These are phyloP conservation scores for Protaetia brevitarsis DNA, from an alignment of 1,140 invertebrate species.

Conservation along the genomic window DNA sequence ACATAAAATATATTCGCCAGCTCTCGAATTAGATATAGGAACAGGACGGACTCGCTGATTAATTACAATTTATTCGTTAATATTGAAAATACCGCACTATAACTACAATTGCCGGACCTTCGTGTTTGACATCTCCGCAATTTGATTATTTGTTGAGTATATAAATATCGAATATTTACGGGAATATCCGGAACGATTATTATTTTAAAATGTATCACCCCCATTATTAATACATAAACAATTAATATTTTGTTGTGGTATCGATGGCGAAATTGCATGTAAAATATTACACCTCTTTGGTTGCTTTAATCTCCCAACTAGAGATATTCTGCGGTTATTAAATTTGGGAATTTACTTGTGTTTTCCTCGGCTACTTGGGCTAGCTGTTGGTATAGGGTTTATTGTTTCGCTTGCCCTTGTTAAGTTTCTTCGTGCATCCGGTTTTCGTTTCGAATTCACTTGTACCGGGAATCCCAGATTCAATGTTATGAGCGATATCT, in stretches of 20 bases:
- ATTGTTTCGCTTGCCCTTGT: too few species aligned
- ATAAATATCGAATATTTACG: constrained; percentile 20
- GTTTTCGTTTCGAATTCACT: too few species aligned
- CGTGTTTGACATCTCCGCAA: constrained; percentile 16
- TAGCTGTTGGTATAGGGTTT: too few species aligned
- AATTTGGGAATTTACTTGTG: too few species aligned
- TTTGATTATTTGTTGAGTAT: constrained; percentile 20
- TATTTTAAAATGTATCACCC: constrained; percentile 17
- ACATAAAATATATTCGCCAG: neutral
- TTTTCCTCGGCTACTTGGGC: too few species aligned
- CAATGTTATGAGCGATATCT: too few species aligned
- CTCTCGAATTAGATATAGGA: neutral
- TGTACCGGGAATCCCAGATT: too few species aligned
- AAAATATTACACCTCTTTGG: neutral
- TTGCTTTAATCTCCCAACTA: too few species aligned
- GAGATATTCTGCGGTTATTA: too few species aligned
- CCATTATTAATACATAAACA: constrained; percentile 19
- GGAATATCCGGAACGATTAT: neutral
- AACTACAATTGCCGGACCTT: constrained; percentile 21
- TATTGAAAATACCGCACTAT: constrained; percentile 4
- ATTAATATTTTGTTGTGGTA: neutral
- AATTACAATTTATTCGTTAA: constrained; percentile 13
- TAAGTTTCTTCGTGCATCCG: too few species aligned
- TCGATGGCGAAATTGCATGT: neutral
- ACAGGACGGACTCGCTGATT: neutral